A percentile compares a stretch with the other conserved stretches of the same genome.
These are phyloP conservation scores for Mungos mungo DNA, from an alignment of 2,113 vertebrate species.

Conservation along the genomic window DNA sequence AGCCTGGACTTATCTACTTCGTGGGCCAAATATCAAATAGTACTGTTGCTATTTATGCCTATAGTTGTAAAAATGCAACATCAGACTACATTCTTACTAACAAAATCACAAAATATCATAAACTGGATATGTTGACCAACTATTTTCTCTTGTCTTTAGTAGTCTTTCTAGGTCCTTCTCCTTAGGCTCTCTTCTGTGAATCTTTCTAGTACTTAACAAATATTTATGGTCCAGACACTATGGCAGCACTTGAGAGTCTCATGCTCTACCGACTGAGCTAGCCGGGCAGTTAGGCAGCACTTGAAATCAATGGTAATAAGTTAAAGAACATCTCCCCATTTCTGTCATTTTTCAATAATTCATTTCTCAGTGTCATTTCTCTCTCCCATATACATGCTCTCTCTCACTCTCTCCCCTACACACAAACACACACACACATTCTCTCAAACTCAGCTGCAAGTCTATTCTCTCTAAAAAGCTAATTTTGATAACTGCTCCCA, in stretches of 20 bases:
- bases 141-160: neutral
- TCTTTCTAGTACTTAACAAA: neutral
- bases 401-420: neutral
- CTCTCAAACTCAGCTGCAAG: neutral
- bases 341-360: neutral
- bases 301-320: neutral
- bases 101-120: neutral
- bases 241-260: constrained; percentile 79
- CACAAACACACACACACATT: neutral
- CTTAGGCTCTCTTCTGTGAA: neutral
- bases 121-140: neutral
- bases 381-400: neutral
- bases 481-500: neutral
- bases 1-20: neutral
- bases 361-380: neutral
- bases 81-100: neutral
- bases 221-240: neutral
- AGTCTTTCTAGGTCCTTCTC: neutral
- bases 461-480: neutral
- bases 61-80: neutral
- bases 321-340: neutral
- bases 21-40: neutral
- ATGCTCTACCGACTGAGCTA: constrained; percentile 84
- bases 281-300: constrained; percentile 61
- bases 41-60: neutral